A percentile compares a stretch with the other conserved stretches of the same genome.
Conservation (phyloP, 2,797 vertebrate species). For the Parauchenoglanis ngamensis region DNA sequence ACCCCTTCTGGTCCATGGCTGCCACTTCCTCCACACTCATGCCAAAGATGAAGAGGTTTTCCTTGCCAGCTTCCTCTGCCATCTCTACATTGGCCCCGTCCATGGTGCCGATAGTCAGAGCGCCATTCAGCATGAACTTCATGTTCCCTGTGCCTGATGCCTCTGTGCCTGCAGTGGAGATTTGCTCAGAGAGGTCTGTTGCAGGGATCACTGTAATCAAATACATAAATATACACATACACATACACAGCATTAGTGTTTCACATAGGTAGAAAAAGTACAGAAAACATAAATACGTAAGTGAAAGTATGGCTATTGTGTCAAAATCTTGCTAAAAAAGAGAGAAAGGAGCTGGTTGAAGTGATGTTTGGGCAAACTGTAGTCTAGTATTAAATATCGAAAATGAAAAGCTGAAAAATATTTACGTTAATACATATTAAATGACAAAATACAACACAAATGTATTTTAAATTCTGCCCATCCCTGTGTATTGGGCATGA, state of each 20-base stretch:
- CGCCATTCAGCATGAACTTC: constrained; percentile 98
- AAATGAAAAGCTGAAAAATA: not conserved
- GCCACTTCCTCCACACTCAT: constrained; percentile 90
- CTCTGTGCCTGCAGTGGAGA: constrained; percentile 94
- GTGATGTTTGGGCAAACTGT: not conserved
- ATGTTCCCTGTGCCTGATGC: constrained; percentile 96
- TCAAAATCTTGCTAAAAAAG: not conserved
- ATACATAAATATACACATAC: constrained; percentile 8
- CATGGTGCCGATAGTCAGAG: constrained; percentile 96
- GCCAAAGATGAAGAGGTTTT: constrained; percentile 96
- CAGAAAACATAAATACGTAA: not conserved
- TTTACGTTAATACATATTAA: not conserved
- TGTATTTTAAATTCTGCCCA: not conserved
- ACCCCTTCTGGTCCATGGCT: constrained; percentile 86
- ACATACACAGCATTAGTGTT: not conserved
- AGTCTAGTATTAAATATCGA: not conserved
- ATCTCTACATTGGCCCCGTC: constrained; percentile 97
- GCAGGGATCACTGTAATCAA: constrained; percentile 89
- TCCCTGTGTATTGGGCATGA: not conserved
- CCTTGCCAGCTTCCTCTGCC: constrained; percentile 93
- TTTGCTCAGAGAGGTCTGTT: constrained; percentile 94
- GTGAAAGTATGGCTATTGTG: not conserved
- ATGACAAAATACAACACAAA: not conserved
- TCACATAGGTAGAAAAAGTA: not conserved
- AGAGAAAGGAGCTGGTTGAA: not conserved